Percentiles rank a stretch among this genome's conserved stretches.
These are phyloP conservation scores for Toxonevra muliebris DNA, from an alignment of 2,888 invertebrate genomes.

Conservation along the genomic window DNA sequence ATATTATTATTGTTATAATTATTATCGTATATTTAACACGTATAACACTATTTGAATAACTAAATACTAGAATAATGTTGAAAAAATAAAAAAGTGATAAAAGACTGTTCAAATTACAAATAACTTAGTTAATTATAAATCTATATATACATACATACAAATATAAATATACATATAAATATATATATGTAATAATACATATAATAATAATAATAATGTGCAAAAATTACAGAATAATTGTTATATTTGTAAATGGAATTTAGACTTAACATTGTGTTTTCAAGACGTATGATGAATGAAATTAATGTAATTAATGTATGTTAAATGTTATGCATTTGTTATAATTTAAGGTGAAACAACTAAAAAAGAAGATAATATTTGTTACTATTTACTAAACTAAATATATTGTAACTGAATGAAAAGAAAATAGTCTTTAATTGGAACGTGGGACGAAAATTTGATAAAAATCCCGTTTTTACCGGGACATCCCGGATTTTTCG, in stretches of 20 bases:
- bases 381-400: conserved; percentile 21
- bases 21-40: conserved; percentile 18
- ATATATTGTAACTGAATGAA: conserved; percentile 2
- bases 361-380: conserved; percentile 14
- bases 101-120: conserved; percentile 53
- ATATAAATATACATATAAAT: conserved; percentile 29
- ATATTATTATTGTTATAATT: conserved; percentile 2
- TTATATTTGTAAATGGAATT: conserved; percentile 17
- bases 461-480: too few relatives aligned
- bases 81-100: conserved; percentile 51
- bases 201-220: conserved; percentile 30
- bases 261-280: neutral
- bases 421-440: neutral
- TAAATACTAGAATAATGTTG: conserved; percentile 12
- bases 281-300: neutral
- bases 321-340: conserved; percentile 46
- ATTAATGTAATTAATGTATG: conserved; percentile 37
- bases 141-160: conserved; percentile 17
- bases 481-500: too few relatives aligned
- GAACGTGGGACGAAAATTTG: too few relatives aligned
- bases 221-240: conserved; percentile 30
- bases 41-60: neutral
- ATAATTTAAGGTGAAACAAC: conserved; percentile 30
- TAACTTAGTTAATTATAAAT: conserved; percentile 33
- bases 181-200: conserved; percentile 20